Evolutionary conservation across 2,797 vertebrate genomes (phyloP), one percentile per base, ranked within the genome.

Genomic region (Paguma larvata): DNA sequence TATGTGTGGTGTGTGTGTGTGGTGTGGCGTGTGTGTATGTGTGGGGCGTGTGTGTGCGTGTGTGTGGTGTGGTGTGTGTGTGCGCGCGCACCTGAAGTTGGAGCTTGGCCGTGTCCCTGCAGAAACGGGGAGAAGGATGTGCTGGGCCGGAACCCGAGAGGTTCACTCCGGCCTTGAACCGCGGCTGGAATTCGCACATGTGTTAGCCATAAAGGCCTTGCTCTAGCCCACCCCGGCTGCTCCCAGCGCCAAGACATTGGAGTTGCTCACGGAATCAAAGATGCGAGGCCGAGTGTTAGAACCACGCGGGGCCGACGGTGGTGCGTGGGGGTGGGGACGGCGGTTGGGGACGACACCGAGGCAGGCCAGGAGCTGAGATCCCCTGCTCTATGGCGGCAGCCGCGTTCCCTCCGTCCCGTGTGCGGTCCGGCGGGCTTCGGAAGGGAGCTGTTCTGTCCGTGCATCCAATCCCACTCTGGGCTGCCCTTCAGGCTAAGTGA

Each of bases 171-270:
- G 77, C 65, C 6, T 63, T 75, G 83, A 83, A 90, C 16, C 51
- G 9, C 15, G 89, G 15, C 90, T 94, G 97, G 97, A 97, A 97
- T 97, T 72, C 56, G 85, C 96, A 97, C 97, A 97, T 95, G 92
- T 97, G 97, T 95, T 87, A 96, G 44, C 92, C 96, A 97, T 97
- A 85, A 97, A 91, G 96, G 88, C 80, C 68, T 15, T 0, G 10
- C 46, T 23, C 80, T 7, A 51, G 97, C 97, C 98, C 97, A 97
- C 97, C 97, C 97, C 86, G 68, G 65, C n/a, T 77, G 95, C 62
- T 38, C n/a, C 41, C 51, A 2, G 18, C 27, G 44, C 70, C 15
- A 51, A 97, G 92, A 80, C 92, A 91, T 77, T 75, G 84, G 70
- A 94, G 92, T 80, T 89, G 95, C 94, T 32, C 2, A 41, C n/a